These are phyloP conservation scores for Umimayanthus chanpuru DNA, from an alignment of 92 coral and sea anemone species.

Conservation along the genomic window DNA sequence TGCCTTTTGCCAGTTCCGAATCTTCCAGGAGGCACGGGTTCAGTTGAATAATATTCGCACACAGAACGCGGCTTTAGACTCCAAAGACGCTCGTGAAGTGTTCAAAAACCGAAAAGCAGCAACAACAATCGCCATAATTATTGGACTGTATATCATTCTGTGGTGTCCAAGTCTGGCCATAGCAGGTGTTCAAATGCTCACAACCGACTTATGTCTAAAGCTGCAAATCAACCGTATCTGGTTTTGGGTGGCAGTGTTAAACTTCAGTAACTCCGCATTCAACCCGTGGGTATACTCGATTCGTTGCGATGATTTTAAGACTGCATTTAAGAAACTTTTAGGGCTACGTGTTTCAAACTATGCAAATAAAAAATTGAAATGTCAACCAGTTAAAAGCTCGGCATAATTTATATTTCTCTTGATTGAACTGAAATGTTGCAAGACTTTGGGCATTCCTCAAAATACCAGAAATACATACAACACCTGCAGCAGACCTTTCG, in stretches of 20 bases:
- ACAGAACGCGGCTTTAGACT: background rate
- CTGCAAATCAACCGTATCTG: constrained; percentile 59
- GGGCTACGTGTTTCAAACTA: background rate
- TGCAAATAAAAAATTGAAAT: background rate
- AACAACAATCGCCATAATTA: constrained; percentile 63
- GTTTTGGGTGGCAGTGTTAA: constrained; percentile 76
- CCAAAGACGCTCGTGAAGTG: constrained; percentile 21
- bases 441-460: too few relatives aligned
- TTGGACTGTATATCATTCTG: constrained; percentile 62
- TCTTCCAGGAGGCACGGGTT: constrained; percentile 57
- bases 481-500: too few relatives aligned
- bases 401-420: too few relatives aligned
- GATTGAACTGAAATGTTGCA: too few relatives aligned
- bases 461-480: too few relatives aligned
- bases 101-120: constrained; percentile 67
- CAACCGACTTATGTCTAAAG: constrained; percentile 62
- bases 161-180: constrained; percentile 76
- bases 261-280: constrained; percentile 73
- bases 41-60: constrained; percentile 62
- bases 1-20: constrained; percentile 65
- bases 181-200: constrained; percentile 61
- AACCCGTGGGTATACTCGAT: constrained; percentile 81
- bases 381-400: background rate
- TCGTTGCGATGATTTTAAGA: constrained; percentile 55
- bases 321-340: constrained; percentile 57